Percentiles rank a stretch among this genome's conserved stretches.
These are phyloP conservation scores for Labroides dimidiatus DNA, from an alignment of 2,797 vertebrate species.

Conservation along the genomic window DNA sequence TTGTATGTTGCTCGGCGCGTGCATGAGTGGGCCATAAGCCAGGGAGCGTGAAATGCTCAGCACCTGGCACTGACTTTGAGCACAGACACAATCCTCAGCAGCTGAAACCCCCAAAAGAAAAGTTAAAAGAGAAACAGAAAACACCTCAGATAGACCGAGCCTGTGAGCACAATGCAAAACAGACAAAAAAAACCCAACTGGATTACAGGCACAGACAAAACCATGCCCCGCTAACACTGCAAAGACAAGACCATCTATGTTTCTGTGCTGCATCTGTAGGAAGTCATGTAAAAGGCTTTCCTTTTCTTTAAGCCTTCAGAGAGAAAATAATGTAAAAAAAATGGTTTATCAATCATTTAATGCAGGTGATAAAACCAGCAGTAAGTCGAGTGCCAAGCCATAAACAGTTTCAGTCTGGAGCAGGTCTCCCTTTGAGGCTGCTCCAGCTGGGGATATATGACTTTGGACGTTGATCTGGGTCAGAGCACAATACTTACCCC, in stretches of 20 bases:
- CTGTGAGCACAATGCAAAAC: slow-evolving; percentile 33
- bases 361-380: not conserved
- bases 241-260: slow-evolving; percentile 22
- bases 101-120: slow-evolving; percentile 36
- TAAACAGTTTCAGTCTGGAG: slow-evolving; percentile 10
- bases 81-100: slow-evolving; percentile 41
- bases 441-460: slow-evolving; percentile 29
- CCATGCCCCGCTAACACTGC: slow-evolving; percentile 1
- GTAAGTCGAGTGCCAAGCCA: not conserved
- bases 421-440: slow-evolving; percentile 30
- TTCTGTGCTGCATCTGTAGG: slow-evolving; percentile 1
- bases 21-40: slow-evolving; percentile 46
- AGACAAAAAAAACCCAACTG: slow-evolving; percentile 37
- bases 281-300: not conserved
- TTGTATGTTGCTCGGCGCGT: not conserved
- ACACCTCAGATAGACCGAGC: slow-evolving; percentile 30
- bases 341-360: too few relatives aligned
- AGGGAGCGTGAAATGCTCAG: slow-evolving; percentile 65
- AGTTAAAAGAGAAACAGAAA: slow-evolving; percentile 4
- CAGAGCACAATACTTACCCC: slow-evolving; percentile 55
- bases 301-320: too few relatives aligned
- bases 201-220: slow-evolving; percentile 28
- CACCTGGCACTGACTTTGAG: slow-evolving; percentile 63
- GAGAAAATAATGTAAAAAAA: too few relatives aligned
- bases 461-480: slow-evolving; percentile 48